Evolutionary conservation across 2,797 vertebrate genomes (phyloP), one percentile per base, ranked within the genome.

Genomic region (Hemibagrus guttatus): DNA sequence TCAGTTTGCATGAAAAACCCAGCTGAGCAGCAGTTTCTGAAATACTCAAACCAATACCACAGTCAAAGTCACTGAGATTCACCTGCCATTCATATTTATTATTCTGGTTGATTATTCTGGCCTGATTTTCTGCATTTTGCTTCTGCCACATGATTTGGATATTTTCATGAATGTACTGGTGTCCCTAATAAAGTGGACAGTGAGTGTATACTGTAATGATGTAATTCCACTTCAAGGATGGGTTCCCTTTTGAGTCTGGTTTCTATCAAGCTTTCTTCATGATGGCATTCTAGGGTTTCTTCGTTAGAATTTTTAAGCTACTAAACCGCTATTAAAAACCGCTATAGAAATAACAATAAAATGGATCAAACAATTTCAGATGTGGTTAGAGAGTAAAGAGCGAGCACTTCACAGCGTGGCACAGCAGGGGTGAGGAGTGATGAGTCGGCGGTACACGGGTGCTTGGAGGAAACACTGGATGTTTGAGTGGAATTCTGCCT

Each of bases 401-500:
- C 14, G 8, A 64, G 39, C 59, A 4, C 89, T 28, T 86, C 39
- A 88, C 85, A 66, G 83, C 61, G 39, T 52, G 61, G 83, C 39
- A 88, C 85, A 66, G 83, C 61, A 52, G 58, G 61, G 83, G 72
- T 83, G 85, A 86, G 69, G 80, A 87, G 78, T 58, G 82, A 92
- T 90, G 89, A 91, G 91, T 84, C 56, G 35, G 89, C 88, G 90
- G 84, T 90, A 90, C 92, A 86, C 69, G 85, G 85, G 82, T 93
- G 94, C 93, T 94, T 95, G 94, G 94, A 95, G 94, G 94, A 94
- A 93, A 93, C 90, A 92, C 91, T 91, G 91, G 93, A 92, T 88
- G 92, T 90, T 89, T 93, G 92, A 92, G 92, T 94, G 95, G 94
- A 95, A 96, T 96, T 95, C 93, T 96, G 96, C 96, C 93, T 94